Evolutionary conservation across 53 echinoderm and acorn worm genomes (phyloP), one percentile per base, ranked within the genome.

Genomic region (Hippasteria phrygiana): DNA sequence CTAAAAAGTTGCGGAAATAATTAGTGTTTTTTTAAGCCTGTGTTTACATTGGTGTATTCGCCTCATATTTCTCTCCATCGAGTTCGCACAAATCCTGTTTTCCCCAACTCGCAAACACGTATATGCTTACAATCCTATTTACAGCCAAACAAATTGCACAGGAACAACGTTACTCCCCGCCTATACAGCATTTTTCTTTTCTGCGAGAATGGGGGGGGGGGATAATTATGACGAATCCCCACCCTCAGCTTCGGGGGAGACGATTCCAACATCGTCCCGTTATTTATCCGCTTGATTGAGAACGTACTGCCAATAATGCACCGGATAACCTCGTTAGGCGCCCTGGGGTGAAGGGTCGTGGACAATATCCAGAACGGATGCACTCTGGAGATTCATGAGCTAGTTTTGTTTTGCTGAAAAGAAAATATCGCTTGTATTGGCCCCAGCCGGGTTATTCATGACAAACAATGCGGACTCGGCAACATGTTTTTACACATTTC

Each of bases 351-450:
- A 18, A 26, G 59, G 59, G 59, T 8, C 59, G 22, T 26, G 7
- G 59, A n/a, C 26, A 8, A 55, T 55, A n/a, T n/a, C n/a, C n/a
- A 59, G 26, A 59, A 59, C 59, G 59, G 59, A 51, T 59, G 59
- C 59, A 59, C 59, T 59, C 22, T 7, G 59, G 59, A 59, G 59
- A 59, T 59, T 59, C 59, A 1, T 7, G 59, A n/a, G n/a, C n/a
- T n/a, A n/a, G n/a, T 24, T 14, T 8, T 54, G 3, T 59, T 59
- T 24, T n/a, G n/a, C n/a, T n/a, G n/a, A n/a, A n/a, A n/a, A n/a
- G n/a, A n/a, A n/a, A n/a, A n/a, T n/a, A n/a, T n/a, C n/a, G n/a
- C n/a, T n/a, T n/a, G n/a, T n/a, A n/a, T n/a, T n/a, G n/a, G n/a
- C n/a, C n/a, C n/a, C n/a, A n/a, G n/a, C n/a, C 20, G 51, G 14